Conservation (phyloP, 2,888 invertebrate genomes). For the Mesorhabditis belari region DNA sequence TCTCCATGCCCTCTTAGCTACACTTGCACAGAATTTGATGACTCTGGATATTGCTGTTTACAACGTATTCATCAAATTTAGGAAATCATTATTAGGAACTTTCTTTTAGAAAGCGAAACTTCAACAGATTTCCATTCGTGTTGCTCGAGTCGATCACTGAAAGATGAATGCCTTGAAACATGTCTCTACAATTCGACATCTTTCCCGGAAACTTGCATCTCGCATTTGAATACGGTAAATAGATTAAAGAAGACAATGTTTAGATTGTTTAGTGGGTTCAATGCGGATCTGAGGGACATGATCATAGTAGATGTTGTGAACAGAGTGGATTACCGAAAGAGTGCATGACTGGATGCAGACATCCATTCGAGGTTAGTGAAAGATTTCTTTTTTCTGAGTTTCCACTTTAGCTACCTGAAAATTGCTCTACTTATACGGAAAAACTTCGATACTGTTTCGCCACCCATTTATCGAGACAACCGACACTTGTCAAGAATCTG, state of each 20-base stretch:
- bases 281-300: slow-evolving; percentile 36
- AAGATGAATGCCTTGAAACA: slow-evolving; percentile 12
- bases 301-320: slow-evolving; percentile 32
- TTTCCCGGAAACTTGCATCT: not conserved
- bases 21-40: slow-evolving; percentile 17
- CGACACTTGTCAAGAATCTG: not conserved
- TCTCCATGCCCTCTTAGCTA: slow-evolving; percentile 10
- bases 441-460: slow-evolving; percentile 19
- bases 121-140: slow-evolving; percentile 7
- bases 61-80: too few relatives aligned
- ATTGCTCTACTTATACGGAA: slow-evolving; percentile 13
- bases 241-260: not conserved
- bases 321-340: slow-evolving; percentile 16
- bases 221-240: not conserved
- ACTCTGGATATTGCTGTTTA: slow-evolving; percentile 27
- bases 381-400: not conserved
- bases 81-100: too few relatives aligned
- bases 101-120: not conserved
- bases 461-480: slow-evolving; percentile 2
- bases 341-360: slow-evolving; percentile 30
- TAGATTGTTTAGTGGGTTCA: slow-evolving; percentile 18
- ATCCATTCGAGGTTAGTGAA: slow-evolving; percentile 25
- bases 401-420: slow-evolving; percentile 6
- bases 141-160: slow-evolving; percentile 25
- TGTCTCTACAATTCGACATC: slow-evolving; percentile 26